Evolutionary conservation across 2,113 vertebrate genomes (phyloP), one percentile per base, ranked within the genome.

Genomic region (Ochotona curzoniae): DNA sequence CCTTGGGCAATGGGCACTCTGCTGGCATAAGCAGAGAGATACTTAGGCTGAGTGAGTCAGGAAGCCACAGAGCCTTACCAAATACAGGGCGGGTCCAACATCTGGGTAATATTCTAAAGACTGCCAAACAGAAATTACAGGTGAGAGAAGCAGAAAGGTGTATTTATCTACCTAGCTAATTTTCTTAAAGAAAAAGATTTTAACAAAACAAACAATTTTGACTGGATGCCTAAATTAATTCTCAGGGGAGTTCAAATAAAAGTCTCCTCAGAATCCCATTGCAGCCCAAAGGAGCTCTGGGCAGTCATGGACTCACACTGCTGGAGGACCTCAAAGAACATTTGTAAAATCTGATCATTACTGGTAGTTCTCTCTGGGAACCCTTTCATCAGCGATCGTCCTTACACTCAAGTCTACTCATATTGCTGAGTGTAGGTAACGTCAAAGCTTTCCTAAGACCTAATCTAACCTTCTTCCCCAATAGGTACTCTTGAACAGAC

Each of bases 101-200:
- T 51, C 69, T 88, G 54, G 30, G n/a, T 60, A 74, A 54, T 74
- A 69, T 23, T 18, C 51, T n/a, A 51, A 3, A 60, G 17, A 70
- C 64, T 49, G 35, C 49, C 83, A 86, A 51, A 80, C 44, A 12
- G 32, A 81, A 69, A 70, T 61, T 74, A 25, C 30, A 93, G 30
- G 9, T 32, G 23, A 38, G 9, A 92, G 21, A 60, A 76, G 94
- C 75, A 66, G 28, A 90, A 82, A 44, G 28, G 15, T 18, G 73
- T 79, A 30, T 83, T 85, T 84, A 91, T 60, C 63, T 78, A 84
- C 25, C 54, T 20, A 93, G n/a, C 18, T 89, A 14, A 67, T 79
- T 75, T 92, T 93, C 75, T 89, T 89, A 60, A 82, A 87, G 32
- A 83, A 84, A 75, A 82, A 64, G 63, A 35, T 54, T 44, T 88